Percentiles rank a stretch among this genome's conserved stretches.
These are phyloP conservation scores for Drosophila parvula DNA, from an alignment of 1,140 invertebrate species.

Conservation along the genomic window DNA sequence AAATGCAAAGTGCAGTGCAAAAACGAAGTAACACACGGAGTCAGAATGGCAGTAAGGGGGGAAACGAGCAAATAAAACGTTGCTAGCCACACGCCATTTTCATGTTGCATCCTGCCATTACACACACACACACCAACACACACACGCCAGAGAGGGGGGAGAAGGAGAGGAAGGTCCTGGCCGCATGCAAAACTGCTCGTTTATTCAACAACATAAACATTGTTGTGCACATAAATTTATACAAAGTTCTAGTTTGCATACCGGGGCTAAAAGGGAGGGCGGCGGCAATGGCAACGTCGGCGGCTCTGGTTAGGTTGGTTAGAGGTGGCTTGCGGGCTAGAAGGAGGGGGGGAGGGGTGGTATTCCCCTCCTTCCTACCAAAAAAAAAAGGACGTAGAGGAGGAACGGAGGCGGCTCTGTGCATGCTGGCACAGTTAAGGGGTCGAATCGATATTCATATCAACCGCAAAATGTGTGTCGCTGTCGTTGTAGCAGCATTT, in stretches of 20 bases:
- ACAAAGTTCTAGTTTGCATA: slow-evolving; percentile 81
- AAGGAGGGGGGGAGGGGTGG: neutral
- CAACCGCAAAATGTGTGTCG: slow-evolving; percentile 80
- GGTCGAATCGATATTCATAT: slow-evolving; percentile 78
- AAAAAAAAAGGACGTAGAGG: neutral
- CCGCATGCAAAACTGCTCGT: slow-evolving; percentile 78
- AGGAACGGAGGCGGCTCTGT: neutral
- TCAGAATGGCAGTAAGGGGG: slow-evolving; percentile 13
- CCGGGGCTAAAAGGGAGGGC: slow-evolving; percentile 17
- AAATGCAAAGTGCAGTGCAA: slow-evolving; percentile 1
- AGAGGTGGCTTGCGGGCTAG: neutral
- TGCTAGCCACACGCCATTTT: slow-evolving; percentile 78
- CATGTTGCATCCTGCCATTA: slow-evolving; percentile 81
- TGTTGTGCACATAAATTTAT: slow-evolving; percentile 82
- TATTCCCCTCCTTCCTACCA: neutral
- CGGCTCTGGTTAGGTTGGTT: slow-evolving; percentile 6
- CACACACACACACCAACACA: slow-evolving; percentile 35
- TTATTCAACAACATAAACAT: slow-evolving; percentile 82
- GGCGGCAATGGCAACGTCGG: neutral
- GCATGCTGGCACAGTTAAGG: slow-evolving; percentile 69
- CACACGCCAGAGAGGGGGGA: neutral
- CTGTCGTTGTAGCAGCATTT: slow-evolving; percentile 55
- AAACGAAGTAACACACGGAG: slow-evolving; percentile 11
- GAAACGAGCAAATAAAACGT: slow-evolving; percentile 74
- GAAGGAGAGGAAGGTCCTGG: slow-evolving; percentile 21